Base-by-base conservation (phyloP, 1,140 invertebrate species). In the Alviniconcha marisindica region DNA sequence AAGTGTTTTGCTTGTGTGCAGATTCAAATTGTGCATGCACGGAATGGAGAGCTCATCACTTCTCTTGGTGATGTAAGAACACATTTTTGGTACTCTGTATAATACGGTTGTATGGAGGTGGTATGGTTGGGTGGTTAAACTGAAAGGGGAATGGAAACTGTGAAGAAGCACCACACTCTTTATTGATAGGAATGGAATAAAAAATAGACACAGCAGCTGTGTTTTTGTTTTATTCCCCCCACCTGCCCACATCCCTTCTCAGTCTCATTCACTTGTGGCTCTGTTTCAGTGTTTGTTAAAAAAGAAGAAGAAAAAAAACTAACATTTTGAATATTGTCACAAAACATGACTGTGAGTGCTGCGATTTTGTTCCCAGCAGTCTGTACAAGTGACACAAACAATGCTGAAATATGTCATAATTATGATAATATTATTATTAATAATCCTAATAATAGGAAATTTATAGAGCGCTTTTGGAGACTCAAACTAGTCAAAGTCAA, bases 41-140 rank as follows among this genome's bases (percentile, higher is more conserved):
- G 60, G 24, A 80, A 24, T 44, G 78, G 78, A 31, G 56, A 80
- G 40, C 56, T 80, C 36, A 80, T 80, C 78, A 69, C 78, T 66
- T 60, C 78, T 21, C 78, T 80, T 66, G 78, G 78, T 44, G 78
- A 36, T 80, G 78, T 80, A 80, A 80, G 78, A 40, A 77, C 71
- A 73, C 12, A n/a, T n/a, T 38, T 44, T 15, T 76, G 31, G 2
- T n/a, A 24, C n/a, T 42, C 24, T 42, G 24, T 21, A 21, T 73
- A 36, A 36, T 73, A 73, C 7, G 12, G 5, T 15, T 15, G 7
- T 69, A 15, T 7, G 7, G 24, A 69, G 7, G 63, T 12, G 12
- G n/a, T 36, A 73, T 38, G 24, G 2, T 38, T 73, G 10, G 10
- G 14, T 3, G 14, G 24, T 73, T 5, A 7, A 73, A 18, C 14